These are phyloP conservation scores for Chironomus tepperi DNA, from an alignment of 1,140 invertebrate species.

Conservation along the genomic window DNA sequence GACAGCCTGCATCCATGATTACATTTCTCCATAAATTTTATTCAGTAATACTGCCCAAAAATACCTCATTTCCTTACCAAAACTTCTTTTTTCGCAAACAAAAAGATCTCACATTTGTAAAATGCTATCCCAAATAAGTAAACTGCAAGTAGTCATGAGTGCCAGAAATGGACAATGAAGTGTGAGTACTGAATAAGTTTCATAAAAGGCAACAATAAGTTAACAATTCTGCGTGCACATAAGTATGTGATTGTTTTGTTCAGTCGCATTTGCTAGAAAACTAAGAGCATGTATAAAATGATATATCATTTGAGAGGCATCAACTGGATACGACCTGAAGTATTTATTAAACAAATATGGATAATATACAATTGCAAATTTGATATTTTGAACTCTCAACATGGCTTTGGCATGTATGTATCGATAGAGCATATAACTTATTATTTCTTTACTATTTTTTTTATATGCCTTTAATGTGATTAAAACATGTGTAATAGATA, in stretches of 20 bases:
- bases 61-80: too few relatives aligned
- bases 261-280: neutral
- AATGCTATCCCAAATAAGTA: too few relatives aligned
- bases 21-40: too few relatives aligned
- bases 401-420: too few relatives aligned
- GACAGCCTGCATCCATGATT: too few relatives aligned
- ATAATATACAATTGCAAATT: neutral
- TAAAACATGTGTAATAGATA: constrained; percentile 21
- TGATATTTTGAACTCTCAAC: neutral
- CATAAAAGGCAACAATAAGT: neutral
- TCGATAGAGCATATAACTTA: too few relatives aligned
- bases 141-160: too few relatives aligned
- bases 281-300: neutral
- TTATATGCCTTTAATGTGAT: neutral
- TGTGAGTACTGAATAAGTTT: neutral
- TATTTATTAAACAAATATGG: neutral
- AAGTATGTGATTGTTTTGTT: neutral
- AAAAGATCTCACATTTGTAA: too few relatives aligned
- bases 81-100: too few relatives aligned
- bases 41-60: too few relatives aligned
- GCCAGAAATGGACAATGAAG: neutral
- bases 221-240: neutral
- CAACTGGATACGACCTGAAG: neutral
- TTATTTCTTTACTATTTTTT: neutral
- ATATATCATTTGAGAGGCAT: neutral